phyloP scores from a whole-genome alignment of 1,140 invertebrate species.

The Frieseomelitta varia region DNA sequence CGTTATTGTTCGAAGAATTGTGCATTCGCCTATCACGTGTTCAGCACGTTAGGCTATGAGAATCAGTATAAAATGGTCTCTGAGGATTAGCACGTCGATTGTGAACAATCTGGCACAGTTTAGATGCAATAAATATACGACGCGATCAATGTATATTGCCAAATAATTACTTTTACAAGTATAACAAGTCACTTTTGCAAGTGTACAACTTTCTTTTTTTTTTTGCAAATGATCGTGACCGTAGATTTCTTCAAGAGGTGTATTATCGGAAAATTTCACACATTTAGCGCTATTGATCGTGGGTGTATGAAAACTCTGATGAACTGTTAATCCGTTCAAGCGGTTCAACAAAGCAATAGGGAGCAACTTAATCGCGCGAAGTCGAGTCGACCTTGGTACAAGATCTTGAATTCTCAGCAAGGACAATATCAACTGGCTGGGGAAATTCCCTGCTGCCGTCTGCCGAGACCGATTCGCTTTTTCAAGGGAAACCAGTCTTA shows the following conservation, averaged over 20 bases:
- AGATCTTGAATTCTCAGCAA: constrained; percentile 65
- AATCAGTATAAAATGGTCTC: neutral
- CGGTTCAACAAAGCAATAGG: constrained; percentile 4
- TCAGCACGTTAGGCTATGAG: neutral
- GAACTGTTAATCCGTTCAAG: constrained; percentile 27
- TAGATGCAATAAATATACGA: constrained; percentile 6
- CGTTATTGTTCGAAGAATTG: neutral
- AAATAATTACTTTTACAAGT: neutral
- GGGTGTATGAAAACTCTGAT: neutral
- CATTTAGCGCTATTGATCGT: neutral
- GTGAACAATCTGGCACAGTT: neutral
- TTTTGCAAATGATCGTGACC: no score
- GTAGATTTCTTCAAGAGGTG: neutral
- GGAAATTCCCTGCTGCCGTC: constrained; percentile 35
- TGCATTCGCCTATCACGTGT: constrained; percentile 1
- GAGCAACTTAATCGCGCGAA: constrained; percentile 24
- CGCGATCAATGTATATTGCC: neutral
- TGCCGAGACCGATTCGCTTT: constrained; percentile 50
- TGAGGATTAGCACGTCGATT: neutral
- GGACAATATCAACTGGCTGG: constrained; percentile 53
- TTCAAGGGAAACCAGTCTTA: constrained; percentile 67
- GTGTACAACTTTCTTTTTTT: no score
- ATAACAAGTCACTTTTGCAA: no score
- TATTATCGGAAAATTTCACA: neutral
- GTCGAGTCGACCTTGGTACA: constrained; percentile 58